phyloP scores from a whole-genome alignment of 2,113 vertebrate species.

The Rhinichthys klamathensis region DNA sequence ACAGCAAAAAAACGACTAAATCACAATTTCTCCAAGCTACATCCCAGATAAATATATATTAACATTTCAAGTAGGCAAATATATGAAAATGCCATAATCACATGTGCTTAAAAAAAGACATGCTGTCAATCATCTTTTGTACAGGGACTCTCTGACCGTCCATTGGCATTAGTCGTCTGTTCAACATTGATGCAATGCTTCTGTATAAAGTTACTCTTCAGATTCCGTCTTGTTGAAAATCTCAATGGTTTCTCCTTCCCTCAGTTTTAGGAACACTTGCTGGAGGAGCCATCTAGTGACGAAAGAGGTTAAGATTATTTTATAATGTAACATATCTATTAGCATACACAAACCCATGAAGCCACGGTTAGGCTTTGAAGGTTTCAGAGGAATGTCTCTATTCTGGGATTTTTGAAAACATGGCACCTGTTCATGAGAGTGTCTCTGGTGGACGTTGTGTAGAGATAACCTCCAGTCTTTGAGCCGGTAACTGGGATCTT shows the following conservation, averaged over 20 bases:
- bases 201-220: neutral
- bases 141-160: neutral
- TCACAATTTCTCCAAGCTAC: neutral
- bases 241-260: slow-evolving; percentile 68
- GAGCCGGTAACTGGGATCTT: slow-evolving; percentile 82
- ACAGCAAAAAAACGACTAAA: neutral
- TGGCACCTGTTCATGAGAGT: slow-evolving; percentile 65
- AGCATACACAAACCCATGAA: no score
- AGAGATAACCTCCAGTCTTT: slow-evolving; percentile 72
- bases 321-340: neutral
- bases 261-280: slow-evolving; percentile 75
- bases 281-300: slow-evolving; percentile 76
- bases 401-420: no score
- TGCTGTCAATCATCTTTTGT: neutral
- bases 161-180: neutral
- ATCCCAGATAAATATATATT: neutral
- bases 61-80: neutral
- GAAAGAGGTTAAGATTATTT: slow-evolving; percentile 10
- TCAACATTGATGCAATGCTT: neutral
- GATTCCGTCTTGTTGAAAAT: slow-evolving; percentile 57
- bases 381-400: no score
- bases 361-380: no score
- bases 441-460: slow-evolving; percentile 70
- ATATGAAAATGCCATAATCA: neutral
- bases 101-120: neutral